Base-by-base conservation (phyloP, 1,140 invertebrate species). In the Ganaspis sp. region DNA sequence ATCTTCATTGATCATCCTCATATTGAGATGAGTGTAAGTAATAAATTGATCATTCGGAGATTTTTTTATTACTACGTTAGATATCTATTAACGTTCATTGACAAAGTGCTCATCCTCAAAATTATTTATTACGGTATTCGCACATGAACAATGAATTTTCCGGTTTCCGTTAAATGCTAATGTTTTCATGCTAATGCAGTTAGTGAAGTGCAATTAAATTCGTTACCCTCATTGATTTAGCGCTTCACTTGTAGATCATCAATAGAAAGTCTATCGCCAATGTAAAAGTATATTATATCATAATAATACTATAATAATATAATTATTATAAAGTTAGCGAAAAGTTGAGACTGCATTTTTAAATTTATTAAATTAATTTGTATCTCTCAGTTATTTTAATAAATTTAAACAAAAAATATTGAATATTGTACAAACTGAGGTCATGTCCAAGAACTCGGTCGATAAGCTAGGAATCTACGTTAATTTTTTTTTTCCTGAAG, bases 1-100 rank as follows among this genome's bases (percentile, higher is more conserved):
- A 94, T 97, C 74, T 98, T 98, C 87, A 96, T 98, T 69, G 97
- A 98, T 89, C 96, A 97, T 91, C 96, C 96, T 0, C 94, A 94
- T 76, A 92, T 94, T 9, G 96, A 97, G 90, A 96, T 97, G 95
- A 96, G 95, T 87, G 96, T 97, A 91, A 95, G 95, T 93, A 78
- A 26, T 15, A 15, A 49, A 17, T 49, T 49, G 1, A 49, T 17
- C 8, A 49, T 49, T 17, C n/a, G n/a, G 0, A 17, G 8, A 49
- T n/a, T 49, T 49, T 45, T 45, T 15, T n/a, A n/a, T 34, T 34
- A 34, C 2, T 34, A 34, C 45, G 4, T 49, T 29, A 26, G 4
- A 23, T 29, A 11, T 12, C 21, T 58, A 11, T 5, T 1, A 9
- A 9, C 8, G n/a, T n/a, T n/a, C n/a, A n/a, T n/a, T n/a, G n/a